Evolutionary conservation across 2,888 invertebrate genomes (phyloP).

Genomic region (Acronicta psi): DNA sequence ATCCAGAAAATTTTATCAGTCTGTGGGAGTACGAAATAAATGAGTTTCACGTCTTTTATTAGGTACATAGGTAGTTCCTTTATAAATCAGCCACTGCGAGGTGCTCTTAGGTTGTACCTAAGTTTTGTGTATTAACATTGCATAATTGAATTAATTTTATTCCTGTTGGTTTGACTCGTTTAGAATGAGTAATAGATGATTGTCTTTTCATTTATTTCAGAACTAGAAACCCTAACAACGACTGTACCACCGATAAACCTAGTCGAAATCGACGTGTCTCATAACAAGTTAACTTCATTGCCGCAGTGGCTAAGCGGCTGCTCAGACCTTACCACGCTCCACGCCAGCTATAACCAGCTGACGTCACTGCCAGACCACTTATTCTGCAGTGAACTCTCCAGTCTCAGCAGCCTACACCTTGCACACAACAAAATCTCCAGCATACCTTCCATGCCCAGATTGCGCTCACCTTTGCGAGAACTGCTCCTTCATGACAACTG

Average conservation of each 20-base stretch:
- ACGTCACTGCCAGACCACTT: slow-evolving; percentile 92
- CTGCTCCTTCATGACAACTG: slow-evolving; percentile 94
- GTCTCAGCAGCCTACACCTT: slow-evolving; percentile 92
- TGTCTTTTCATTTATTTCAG: slow-evolving; percentile 84
- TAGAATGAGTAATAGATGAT: no score
- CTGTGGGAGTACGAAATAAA: no score
- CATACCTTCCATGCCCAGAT: slow-evolving; percentile 92
- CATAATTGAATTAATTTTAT: no score
- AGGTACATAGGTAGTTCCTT: no score
- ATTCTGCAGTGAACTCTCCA: slow-evolving; percentile 92
- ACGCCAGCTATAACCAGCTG: slow-evolving; percentile 93
- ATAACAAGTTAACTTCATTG: slow-evolving; percentile 92
- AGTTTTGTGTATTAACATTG: no score
- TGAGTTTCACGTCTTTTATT: no score
- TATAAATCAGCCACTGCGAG: no score
- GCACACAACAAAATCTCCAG: slow-evolving; percentile 93
- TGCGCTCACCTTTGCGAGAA: slow-evolving; percentile 91
- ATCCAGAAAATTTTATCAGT: no score
- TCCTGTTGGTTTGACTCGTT: no score
- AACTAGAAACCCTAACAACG: slow-evolving; percentile 92
- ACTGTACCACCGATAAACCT: slow-evolving; percentile 92
- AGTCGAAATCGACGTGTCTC: slow-evolving; percentile 93
- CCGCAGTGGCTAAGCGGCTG: slow-evolving; percentile 94
- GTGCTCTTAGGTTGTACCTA: no score
- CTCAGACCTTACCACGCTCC: slow-evolving; percentile 91